A percentile compares a stretch with the other conserved stretches of the same genome.
phyloP scores from a whole-genome alignment of 2,888 invertebrate species.

The Ischnura elegans region DNA sequence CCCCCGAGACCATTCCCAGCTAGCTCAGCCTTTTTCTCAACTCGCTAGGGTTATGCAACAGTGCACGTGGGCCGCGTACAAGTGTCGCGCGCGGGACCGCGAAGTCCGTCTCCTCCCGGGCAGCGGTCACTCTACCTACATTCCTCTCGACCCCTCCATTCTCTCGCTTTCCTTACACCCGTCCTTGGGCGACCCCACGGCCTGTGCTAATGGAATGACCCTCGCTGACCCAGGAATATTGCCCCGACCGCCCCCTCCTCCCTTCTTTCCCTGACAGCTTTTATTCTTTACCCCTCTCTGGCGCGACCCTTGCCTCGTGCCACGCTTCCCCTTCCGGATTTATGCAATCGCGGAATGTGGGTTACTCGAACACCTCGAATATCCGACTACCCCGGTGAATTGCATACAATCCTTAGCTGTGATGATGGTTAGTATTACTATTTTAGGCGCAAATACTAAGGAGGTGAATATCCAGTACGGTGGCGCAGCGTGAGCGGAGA shows the following conservation, averaged over 20 bases:
- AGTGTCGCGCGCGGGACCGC: neutral
- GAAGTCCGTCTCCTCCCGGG: neutral
- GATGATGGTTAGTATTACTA: too few species aligned
- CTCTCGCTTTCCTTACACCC: neutral
- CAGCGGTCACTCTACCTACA: neutral
- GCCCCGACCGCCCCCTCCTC: neutral
- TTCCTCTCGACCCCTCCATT: neutral
- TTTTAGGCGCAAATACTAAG: too few species aligned
- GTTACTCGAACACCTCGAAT: constrained; percentile 35
- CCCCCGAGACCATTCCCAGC: neutral
- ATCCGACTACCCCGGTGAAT: neutral
- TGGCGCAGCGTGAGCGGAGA: too few species aligned
- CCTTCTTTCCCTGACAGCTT: neutral
- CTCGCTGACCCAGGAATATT: constrained; percentile 22
- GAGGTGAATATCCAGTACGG: too few species aligned
- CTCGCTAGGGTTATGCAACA: constrained; percentile 29
- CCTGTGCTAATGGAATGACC: constrained; percentile 45
- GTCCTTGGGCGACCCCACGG: constrained; percentile 10
- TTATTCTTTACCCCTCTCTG: neutral
- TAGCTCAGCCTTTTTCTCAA: neutral
- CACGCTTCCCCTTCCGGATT: neutral
- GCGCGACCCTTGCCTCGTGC: neutral
- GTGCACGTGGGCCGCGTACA: neutral
- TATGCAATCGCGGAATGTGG: neutral
- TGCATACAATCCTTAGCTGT: too few species aligned